phyloP scores from a whole-genome alignment of 2,888 invertebrate species.

The Lepidocyrtoides sp. region DNA sequence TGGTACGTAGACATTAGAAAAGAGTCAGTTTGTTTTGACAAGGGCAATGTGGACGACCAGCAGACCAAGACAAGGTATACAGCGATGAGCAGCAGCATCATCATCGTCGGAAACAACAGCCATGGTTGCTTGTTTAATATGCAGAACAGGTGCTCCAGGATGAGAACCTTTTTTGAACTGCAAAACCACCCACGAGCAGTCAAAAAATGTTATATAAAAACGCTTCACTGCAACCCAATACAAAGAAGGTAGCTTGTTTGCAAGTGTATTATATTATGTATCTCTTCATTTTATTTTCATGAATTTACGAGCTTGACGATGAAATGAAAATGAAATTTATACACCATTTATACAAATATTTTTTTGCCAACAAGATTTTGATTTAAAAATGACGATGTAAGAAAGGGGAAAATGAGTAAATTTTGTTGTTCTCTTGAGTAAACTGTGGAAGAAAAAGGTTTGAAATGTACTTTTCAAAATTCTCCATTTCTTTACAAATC shows the following conservation, averaged over 20 bases:
- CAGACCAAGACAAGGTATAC: background rate
- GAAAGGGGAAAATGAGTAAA: background rate
- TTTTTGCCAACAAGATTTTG: background rate
- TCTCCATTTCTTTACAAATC: background rate
- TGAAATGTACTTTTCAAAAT: background rate
- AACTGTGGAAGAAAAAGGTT: background rate
- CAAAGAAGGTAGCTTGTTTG: no score
- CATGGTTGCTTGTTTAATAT: constrained; percentile 48
- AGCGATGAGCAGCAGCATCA: background rate
- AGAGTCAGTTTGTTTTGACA: constrained; percentile 55
- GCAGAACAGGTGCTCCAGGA: constrained; percentile 64
- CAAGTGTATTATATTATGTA: no score
- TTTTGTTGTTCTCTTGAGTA: background rate
- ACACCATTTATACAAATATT: background rate
- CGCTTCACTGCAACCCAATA: no score
- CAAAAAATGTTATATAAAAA: background rate
- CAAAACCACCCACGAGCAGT: constrained; percentile 72
- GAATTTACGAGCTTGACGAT: background rate
- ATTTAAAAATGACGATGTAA: background rate
- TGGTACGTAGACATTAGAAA: background rate
- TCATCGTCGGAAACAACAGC: background rate
- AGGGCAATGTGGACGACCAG: constrained; percentile 11
- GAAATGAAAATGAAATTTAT: background rate
- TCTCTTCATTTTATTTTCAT: no score
- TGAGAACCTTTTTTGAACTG: constrained; percentile 63